A percentile compares a stretch with the other conserved stretches of the same genome.
Conservation (phyloP, 2,797 vertebrate species). For the Apogon hyalosoma region DNA sequence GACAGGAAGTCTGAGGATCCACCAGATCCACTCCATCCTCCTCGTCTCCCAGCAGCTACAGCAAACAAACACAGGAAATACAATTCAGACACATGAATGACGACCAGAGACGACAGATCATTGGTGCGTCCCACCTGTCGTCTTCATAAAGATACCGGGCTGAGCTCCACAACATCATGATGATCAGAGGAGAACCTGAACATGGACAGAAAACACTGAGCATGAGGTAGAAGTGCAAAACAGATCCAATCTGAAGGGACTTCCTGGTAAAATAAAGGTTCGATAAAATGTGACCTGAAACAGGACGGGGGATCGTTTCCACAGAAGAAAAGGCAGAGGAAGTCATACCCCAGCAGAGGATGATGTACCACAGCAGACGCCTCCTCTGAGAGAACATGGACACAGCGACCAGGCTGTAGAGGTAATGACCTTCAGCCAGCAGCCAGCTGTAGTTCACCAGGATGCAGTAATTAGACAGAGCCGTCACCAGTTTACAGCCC, state of each 20-base stretch:
- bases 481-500: slow-evolving; percentile 87
- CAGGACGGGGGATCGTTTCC: no score
- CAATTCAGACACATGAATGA: no score
- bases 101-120: no score
- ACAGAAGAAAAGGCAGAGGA: no score
- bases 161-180: slow-evolving; percentile 84
- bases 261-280: no score
- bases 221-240: no score
- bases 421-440: slow-evolving; percentile 90
- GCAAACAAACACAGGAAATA: no score
- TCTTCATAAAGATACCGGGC: slow-evolving; percentile 86
- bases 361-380: slow-evolving; percentile 86
- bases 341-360: slow-evolving; percentile 88
- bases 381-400: slow-evolving; percentile 88
- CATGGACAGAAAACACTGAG: no score
- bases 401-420: slow-evolving; percentile 88
- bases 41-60: slow-evolving; percentile 85
- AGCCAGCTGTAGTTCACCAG: slow-evolving; percentile 93
- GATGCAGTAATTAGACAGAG: slow-evolving; percentile 91
- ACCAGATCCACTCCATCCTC: slow-evolving; percentile 83
- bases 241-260: no score
- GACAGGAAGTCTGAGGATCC: slow-evolving; percentile 90
- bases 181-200: slow-evolving; percentile 84
- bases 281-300: no score
- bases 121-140: slow-evolving; percentile 79